phyloP scores from a whole-genome alignment of 2,888 invertebrate genomes.

The Trichogramma dendrolimi region DNA sequence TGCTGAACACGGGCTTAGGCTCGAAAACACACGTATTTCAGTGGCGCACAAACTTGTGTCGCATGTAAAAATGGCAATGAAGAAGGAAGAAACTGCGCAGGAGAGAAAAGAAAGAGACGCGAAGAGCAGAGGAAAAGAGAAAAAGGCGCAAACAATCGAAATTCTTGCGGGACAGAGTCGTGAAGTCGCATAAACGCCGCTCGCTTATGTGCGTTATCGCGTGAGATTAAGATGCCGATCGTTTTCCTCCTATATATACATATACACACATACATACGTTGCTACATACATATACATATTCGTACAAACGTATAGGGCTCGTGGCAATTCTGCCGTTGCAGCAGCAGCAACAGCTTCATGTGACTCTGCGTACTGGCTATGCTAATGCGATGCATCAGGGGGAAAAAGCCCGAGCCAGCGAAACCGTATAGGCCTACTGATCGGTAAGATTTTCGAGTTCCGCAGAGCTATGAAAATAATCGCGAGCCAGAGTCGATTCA shows the following conservation, averaged over 20 bases:
- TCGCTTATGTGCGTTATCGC: slow-evolving; percentile 38
- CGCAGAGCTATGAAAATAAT: slow-evolving; percentile 6
- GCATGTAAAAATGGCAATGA: neutral
- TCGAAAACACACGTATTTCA: slow-evolving; percentile 6
- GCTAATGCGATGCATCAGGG: slow-evolving; percentile 23
- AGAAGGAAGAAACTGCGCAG: neutral
- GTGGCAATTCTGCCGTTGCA: neutral
- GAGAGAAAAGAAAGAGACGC: slow-evolving; percentile 1
- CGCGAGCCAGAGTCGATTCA: neutral
- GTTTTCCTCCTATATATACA: neutral
- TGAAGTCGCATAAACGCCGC: slow-evolving; percentile 29
- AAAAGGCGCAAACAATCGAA: slow-evolving; percentile 26
- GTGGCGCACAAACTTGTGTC: neutral
- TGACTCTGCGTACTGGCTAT: slow-evolving; percentile 24
- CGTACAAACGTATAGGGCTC: too few relatives aligned
- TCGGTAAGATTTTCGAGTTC: neutral
- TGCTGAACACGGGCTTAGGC: slow-evolving; percentile 8
- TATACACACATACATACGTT: too few relatives aligned
- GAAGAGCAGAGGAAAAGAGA: slow-evolving; percentile 13
- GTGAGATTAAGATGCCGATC: slow-evolving; percentile 48
- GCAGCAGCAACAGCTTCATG: neutral
- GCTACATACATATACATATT: too few relatives aligned
- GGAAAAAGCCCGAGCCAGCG: neutral
- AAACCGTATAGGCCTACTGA: slow-evolving; percentile 2
- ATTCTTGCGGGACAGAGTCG: slow-evolving; percentile 29